Base-by-base conservation (phyloP, 1,140 invertebrate species). In the Orussus abietinus region DNA sequence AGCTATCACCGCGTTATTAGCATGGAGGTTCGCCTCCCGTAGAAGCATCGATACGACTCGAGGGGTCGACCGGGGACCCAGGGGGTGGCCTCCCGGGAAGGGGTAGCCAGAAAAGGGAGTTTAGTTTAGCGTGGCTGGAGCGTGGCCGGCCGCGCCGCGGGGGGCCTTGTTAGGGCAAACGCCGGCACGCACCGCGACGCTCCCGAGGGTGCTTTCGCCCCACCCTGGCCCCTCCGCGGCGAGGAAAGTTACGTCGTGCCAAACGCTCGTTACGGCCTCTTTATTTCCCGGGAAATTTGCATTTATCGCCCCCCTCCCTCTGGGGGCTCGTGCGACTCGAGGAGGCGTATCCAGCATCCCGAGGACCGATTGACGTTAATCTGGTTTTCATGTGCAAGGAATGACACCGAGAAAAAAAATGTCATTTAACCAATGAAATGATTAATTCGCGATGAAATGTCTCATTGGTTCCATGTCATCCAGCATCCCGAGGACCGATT, bases 1-100 rank as follows among this genome's bases (percentile, higher is more conserved):
- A 52, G 47, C 55, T 53, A 58, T 56, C 57, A 49, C 32, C 30
- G 38, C 51, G 50, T 64, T 65, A 67, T 67, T 65, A 67, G 57
- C 51, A 60, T 55, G 49, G 45, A 51, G 49, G 51, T 53, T 48
- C 62, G 40, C 42, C 38, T 42, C 53, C 53, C 59, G 51, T 51
- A 52, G 53, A 49, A 55, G 42, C 53, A 53, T 55, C 47, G 59
- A 64, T 61, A 59, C 40, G 49, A 39, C 44, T 28, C 26, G 48
- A 31, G 7, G 19, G 42, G 36, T 13, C n/a, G 14, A 12, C 15
- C 32, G n/a, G 11, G 35, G 10, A 37, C 12, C 35, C 15, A 51
- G 47, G 41, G 51, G 53, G 47, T 54, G n/a, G 38, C n/a, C 15
- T 5, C 10, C 10, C 29, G 15, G 19, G 22, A 43, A 28, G 38